A percentile compares a stretch with the other conserved stretches of the same genome.
phyloP scores from a whole-genome alignment of 1,140 invertebrate genomes.

The Ridgeia piscesae region DNA sequence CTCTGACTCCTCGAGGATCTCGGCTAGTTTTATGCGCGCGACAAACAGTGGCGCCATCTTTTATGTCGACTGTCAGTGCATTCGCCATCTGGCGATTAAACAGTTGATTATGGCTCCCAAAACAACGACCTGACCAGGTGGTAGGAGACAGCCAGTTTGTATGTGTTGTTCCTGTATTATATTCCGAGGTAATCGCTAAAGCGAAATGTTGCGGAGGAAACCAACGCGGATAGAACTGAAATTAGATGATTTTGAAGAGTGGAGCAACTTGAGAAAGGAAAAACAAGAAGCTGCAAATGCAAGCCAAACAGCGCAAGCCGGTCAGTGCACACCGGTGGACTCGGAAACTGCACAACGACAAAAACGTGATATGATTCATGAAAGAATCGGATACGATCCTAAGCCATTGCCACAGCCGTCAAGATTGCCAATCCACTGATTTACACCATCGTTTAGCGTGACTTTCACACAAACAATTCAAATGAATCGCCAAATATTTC shows the following conservation, averaged over 20 bases:
- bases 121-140: not conserved
- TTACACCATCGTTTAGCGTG: not conserved
- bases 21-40: too few relatives aligned
- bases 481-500: not conserved
- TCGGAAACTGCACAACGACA: not conserved
- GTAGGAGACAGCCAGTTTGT: not conserved
- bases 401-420: conserved; percentile 7
- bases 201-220: conserved; percentile 15
- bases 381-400: conserved; percentile 17
- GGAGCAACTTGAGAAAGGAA: conserved; percentile 33
- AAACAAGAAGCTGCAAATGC: conserved; percentile 13
- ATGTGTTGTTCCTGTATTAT: not conserved
- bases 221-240: conserved; percentile 15
- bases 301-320: not conserved
- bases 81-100: not conserved
- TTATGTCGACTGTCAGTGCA: not conserved
- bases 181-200: not conserved
- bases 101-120: not conserved
- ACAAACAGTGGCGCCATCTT: not conserved
- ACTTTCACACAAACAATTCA: not conserved
- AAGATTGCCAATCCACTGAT: conserved; percentile 6
- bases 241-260: conserved; percentile 8
- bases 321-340: not conserved
- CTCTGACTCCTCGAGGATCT: too few relatives aligned
- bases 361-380: conserved; percentile 11